These are phyloP conservation scores for Sweltsa coloradensis DNA, from an alignment of 1,140 invertebrate genomes.

Conservation along the genomic window DNA sequence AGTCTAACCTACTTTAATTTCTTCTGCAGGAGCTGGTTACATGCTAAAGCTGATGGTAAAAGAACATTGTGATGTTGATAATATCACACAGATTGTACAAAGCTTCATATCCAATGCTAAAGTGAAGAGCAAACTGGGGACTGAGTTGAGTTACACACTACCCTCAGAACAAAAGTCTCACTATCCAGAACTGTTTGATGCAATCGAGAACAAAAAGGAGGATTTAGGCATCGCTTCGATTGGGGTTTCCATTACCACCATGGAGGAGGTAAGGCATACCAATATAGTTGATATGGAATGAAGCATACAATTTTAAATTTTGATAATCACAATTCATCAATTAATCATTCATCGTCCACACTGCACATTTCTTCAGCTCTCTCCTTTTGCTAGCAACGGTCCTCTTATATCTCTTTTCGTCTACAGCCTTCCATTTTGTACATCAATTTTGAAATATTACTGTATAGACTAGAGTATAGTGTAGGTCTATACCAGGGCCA, in stretches of 20 bases:
- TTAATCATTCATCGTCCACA: too few species aligned
- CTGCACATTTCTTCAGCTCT: too few species aligned
- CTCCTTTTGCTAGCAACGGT: too few species aligned
- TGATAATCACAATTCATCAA: too few species aligned
- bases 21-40: constrained; percentile 38
- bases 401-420: too few species aligned
- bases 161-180: constrained; percentile 28
- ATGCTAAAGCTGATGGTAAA: constrained; percentile 31
- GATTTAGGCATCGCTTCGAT: constrained; percentile 56
- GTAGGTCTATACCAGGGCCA: too few species aligned
- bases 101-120: constrained; percentile 32
- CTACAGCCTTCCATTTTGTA: too few species aligned
- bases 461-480: too few species aligned
- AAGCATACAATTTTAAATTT: too few species aligned
- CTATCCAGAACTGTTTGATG: constrained; percentile 46
- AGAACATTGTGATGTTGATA: constrained; percentile 27
- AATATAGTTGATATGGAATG: too few species aligned
- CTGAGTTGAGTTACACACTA: constrained; percentile 30
- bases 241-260: constrained; percentile 66
- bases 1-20: background rate
- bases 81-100: constrained; percentile 30
- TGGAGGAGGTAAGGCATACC: constrained; percentile 84
- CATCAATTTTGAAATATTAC: too few species aligned
- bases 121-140: constrained; percentile 34
- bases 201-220: constrained; percentile 44